These are phyloP conservation scores for Pararge aegeria DNA, from an alignment of 1,140 invertebrate species.

Conservation along the genomic window DNA sequence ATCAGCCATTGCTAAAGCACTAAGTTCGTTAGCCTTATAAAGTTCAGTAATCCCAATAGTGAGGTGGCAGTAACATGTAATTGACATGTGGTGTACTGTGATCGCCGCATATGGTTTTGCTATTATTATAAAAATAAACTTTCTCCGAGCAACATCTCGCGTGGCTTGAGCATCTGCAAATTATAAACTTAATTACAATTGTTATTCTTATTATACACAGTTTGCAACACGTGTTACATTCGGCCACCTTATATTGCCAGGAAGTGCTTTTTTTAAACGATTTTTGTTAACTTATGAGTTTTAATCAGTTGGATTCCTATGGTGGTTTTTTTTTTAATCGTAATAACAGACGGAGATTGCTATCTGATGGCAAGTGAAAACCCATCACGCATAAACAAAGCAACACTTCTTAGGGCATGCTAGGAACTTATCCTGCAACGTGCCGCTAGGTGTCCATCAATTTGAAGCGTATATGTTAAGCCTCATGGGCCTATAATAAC, in stretches of 20 bases:
- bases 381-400: too few species aligned
- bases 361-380: too few species aligned
- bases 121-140: constrained; percentile 80
- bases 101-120: constrained; percentile 65
- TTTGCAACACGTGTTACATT: constrained; percentile 59
- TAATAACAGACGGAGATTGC: too few species aligned
- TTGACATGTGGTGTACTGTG: constrained; percentile 64
- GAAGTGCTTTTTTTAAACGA: constrained; percentile 30
- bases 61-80: constrained; percentile 55
- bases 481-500: too few species aligned
- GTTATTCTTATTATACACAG: constrained; percentile 40
- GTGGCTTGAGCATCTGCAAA: constrained; percentile 71
- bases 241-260: constrained; percentile 40
- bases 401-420: too few species aligned
- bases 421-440: too few species aligned
- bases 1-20: constrained; percentile 50
- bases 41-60: constrained; percentile 64
- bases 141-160: constrained; percentile 66
- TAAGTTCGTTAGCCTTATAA: constrained; percentile 67
- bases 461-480: too few species aligned
- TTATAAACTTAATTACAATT: constrained; percentile 73
- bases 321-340: too few species aligned
- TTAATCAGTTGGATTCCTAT: too few species aligned
- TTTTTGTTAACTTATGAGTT: neutral
- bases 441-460: too few species aligned